Percentiles rank a stretch among this genome's conserved stretches.
phyloP scores from a whole-genome alignment of 2,797 vertebrate genomes.

The Argya squamiceps region DNA sequence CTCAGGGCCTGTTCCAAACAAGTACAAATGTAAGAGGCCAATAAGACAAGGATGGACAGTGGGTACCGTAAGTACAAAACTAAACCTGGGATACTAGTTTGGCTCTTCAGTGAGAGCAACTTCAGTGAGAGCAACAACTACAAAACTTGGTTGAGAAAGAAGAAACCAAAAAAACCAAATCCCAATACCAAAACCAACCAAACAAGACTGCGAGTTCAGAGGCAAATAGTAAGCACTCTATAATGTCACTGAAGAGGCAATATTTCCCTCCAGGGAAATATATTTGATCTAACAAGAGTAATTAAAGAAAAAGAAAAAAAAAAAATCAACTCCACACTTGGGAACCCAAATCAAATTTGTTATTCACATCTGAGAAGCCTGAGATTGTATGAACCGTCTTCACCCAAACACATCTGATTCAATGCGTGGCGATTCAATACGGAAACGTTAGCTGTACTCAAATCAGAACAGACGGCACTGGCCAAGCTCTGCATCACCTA shows the following conservation, averaged over 20 bases:
- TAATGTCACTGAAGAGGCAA: neutral
- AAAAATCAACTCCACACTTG: neutral
- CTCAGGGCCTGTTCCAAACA: neutral
- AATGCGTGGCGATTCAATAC: fast-evolving
- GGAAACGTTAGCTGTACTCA: neutral
- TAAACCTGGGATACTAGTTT: neutral
- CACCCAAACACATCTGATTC: neutral
- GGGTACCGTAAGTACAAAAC: neutral
- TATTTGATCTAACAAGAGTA: neutral
- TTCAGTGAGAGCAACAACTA: neutral
- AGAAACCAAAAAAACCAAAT: neutral
- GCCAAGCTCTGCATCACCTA: neutral
- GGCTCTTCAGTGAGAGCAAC: neutral
- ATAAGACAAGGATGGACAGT: neutral
- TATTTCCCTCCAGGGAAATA: neutral
- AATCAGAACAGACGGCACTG: neutral
- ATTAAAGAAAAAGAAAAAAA: neutral
- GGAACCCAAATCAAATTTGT: neutral
- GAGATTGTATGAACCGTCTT: neutral
- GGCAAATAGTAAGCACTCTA: neutral
- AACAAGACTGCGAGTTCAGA: neutral
- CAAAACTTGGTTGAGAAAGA: neutral
- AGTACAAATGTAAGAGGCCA: neutral
- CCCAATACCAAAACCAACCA: neutral
- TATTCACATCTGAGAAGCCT: neutral